Percentiles rank a stretch among this genome's conserved stretches.
phyloP scores from a whole-genome alignment of 37 sponge, comb jelly and placozoan genomes.

The Beroe forskalii region DNA sequence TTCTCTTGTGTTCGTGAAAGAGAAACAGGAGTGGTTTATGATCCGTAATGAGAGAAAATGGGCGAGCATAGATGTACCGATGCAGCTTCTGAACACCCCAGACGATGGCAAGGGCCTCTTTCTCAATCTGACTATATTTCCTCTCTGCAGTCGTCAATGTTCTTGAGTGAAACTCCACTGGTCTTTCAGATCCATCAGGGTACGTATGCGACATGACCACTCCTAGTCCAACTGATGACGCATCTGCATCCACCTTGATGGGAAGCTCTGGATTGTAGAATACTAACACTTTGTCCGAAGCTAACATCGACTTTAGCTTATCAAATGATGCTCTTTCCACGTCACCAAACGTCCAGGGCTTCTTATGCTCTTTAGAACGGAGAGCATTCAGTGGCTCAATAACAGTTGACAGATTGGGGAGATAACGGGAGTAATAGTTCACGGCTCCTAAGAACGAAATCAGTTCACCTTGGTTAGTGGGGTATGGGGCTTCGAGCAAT shows the following conservation, averaged over 20 bases:
- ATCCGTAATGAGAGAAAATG: background rate
- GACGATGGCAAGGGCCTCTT: conserved; percentile 65
- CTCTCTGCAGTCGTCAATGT: background rate
- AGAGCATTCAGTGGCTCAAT: conserved; percentile 1
- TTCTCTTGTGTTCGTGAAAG: background rate
- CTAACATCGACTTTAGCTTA: background rate
- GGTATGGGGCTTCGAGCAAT: background rate
- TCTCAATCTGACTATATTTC: conserved; percentile 62
- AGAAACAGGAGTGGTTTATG: background rate
- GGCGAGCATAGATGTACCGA: background rate
- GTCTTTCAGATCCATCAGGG: background rate
- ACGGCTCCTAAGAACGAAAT: conserved; percentile 20
- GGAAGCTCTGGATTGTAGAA: background rate
- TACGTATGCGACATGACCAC: background rate
- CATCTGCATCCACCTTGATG: background rate
- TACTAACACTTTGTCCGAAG: background rate
- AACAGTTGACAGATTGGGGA: conserved; percentile 17
- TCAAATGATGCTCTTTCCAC: background rate
- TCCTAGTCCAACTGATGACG: background rate
- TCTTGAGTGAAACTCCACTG: background rate
- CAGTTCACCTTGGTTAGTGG: background rate
- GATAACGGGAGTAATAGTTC: conserved; percentile 42
- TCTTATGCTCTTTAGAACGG: background rate
- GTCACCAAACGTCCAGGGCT: background rate
- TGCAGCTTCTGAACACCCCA: background rate